phyloP scores from a whole-genome alignment of 2,888 invertebrate genomes.

The Cryptus armator region DNA sequence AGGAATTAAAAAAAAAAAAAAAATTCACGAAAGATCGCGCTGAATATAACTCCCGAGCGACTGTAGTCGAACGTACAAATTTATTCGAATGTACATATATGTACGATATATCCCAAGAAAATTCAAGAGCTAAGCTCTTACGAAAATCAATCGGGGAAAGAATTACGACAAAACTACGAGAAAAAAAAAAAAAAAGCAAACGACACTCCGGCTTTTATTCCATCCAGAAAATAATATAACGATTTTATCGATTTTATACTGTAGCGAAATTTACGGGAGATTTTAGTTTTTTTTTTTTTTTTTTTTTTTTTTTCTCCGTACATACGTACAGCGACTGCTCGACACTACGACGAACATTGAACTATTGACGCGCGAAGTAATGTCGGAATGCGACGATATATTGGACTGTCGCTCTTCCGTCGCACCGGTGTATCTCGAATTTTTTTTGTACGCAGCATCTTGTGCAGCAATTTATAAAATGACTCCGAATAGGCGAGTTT shows the following conservation, averaged over 20 bases:
- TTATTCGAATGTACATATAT: conserved; percentile 55
- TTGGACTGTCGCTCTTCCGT: conserved; percentile 6
- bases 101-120: conserved; percentile 45
- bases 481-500: conserved; percentile 32
- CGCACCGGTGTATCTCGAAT: conserved; percentile 22
- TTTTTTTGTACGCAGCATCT: neutral
- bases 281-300: neutral
- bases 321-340: conserved; percentile 31
- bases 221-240: conserved; percentile 59
- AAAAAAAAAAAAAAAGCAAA: conserved; percentile 22
- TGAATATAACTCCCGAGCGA: conserved; percentile 25
- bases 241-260: conserved; percentile 55
- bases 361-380: neutral
- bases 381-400: conserved; percentile 21
- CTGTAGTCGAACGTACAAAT: conserved; percentile 65
- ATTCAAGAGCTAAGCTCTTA: conserved; percentile 47
- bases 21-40: conserved; percentile 33
- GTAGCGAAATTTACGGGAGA: conserved; percentile 30
- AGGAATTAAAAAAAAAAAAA: neutral
- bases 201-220: conserved; percentile 64
- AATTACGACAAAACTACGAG: conserved; percentile 13
- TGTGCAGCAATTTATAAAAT: neutral
- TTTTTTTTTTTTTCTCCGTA: conserved; percentile 30
- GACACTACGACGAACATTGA: neutral
- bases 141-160: neutral